Evolutionary conservation across 2,888 invertebrate species (phyloP), one percentile per base, ranked within the genome.

Genomic region (Norana najaformis): DNA sequence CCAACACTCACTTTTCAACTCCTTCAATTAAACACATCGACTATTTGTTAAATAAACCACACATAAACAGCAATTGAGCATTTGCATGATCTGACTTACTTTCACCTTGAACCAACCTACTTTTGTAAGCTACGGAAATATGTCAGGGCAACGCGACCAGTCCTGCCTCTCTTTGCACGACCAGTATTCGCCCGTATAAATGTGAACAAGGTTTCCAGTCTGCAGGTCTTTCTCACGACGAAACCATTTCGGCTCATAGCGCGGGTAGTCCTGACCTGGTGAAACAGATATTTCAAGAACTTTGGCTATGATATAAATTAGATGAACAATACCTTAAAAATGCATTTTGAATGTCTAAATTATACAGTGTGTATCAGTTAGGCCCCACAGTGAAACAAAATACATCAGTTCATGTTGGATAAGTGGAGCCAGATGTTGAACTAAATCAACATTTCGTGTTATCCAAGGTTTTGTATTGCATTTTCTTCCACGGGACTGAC

Each of bases 131-230:
- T 39, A 92, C 83, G 91, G 94, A 94, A 97, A 98, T 95, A 99
- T 98, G 95, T 97, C 96, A 88, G 98, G 98, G 96, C 99, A 99
- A 93, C 95, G 95, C 90, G 96, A 95, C 99, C 99, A 99, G 95
- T 98, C 97, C 94, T 96, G 96, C 93, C 96, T 96, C 92, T 96
- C 96, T 96, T 99, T 99, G 95, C 96, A 96, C 91, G 97, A 96
- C 99, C 99, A 99, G 95, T 99, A 99, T 93, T 97, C 96, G 93
- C 97, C 97, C 93, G 96, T 97, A 96, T 96, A 99, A 92, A 97
- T 96, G 95, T 98, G 98, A 92, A 97, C 96, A 89, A 97, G 96
- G 92, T 96, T 96, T 37, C 96, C 96, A 14, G 96, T 96, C 90
- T 94, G 94, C 4, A 95, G 94, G 94, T 97, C 97, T 93, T 97